Evolutionary conservation across 2,797 vertebrate genomes (phyloP).

Genomic region (Onychomys arenicola): DNA sequence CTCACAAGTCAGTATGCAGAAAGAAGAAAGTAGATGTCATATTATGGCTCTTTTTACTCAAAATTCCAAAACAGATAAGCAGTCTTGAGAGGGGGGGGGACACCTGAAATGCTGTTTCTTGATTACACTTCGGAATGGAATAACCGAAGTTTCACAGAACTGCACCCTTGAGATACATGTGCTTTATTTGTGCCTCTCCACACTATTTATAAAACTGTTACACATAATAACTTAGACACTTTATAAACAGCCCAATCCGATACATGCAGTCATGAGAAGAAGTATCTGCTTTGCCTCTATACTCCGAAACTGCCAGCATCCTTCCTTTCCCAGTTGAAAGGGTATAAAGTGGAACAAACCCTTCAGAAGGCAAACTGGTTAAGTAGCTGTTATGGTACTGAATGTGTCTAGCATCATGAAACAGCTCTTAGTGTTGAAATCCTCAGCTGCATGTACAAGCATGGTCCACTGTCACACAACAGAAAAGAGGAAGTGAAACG

Average conservation of each 20-base stretch:
- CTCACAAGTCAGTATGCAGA: slow-evolving; percentile 33
- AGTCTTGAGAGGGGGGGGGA: too few relatives aligned
- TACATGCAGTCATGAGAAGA: not conserved
- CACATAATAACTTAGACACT: slow-evolving; percentile 11
- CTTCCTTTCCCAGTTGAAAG: not conserved
- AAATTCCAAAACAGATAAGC: slow-evolving; percentile 35
- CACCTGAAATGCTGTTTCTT: not conserved
- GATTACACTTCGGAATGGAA: not conserved
- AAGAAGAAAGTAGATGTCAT: not conserved
- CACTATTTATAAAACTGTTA: not conserved
- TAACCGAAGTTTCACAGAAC: slow-evolving; percentile 1
- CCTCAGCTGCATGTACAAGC: not conserved
- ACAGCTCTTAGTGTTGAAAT: slow-evolving; percentile 18
- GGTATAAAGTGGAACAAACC: not conserved
- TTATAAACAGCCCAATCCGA: slow-evolving; percentile 35
- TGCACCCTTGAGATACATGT: not conserved
- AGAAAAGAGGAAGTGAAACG: not conserved
- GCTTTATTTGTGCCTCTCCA: not conserved
- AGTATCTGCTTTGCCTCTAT: not conserved
- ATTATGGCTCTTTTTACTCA: slow-evolving; percentile 22
- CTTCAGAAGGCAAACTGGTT: not conserved
- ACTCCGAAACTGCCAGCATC: not conserved
- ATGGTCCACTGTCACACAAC: not conserved
- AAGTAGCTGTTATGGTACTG: not conserved
- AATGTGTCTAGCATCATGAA: not conserved